phyloP scores from a whole-genome alignment of 2,888 invertebrate species.

The Ophion costatus region DNA sequence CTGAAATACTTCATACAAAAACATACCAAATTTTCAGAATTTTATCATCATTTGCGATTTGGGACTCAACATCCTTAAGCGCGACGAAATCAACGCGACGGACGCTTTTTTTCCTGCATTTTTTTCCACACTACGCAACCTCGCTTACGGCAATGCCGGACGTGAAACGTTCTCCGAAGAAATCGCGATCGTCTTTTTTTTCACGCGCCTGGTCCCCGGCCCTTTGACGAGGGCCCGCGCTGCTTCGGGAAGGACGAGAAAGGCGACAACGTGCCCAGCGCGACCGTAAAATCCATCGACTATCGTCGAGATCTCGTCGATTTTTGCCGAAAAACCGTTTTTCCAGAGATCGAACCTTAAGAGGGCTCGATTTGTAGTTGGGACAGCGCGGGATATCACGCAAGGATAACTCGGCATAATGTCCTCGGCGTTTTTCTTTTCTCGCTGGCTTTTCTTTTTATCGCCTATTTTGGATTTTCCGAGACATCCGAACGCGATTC shows the following conservation, averaged over 20 bases:
- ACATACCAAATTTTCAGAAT: too few species aligned
- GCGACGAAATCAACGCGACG: not conserved
- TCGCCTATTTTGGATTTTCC: slow-evolving; percentile 23
- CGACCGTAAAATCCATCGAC: slow-evolving; percentile 46
- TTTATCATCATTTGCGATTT: too few species aligned
- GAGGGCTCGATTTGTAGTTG: not conserved
- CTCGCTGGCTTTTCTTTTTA: not conserved
- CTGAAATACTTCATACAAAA: too few species aligned
- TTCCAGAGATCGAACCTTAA: not conserved
- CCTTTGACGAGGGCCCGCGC: slow-evolving; percentile 1
- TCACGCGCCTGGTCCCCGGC: not conserved
- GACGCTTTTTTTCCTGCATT: not conserved
- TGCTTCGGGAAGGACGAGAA: slow-evolving; percentile 5
- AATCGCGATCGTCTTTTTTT: slow-evolving; percentile 15
- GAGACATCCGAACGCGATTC: slow-evolving; percentile 58
- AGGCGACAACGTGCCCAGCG: slow-evolving; percentile 10
- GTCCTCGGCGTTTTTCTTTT: slow-evolving; percentile 25
- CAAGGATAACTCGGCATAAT: slow-evolving; percentile 69
- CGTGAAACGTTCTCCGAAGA: not conserved
- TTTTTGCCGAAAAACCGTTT: slow-evolving; percentile 19
- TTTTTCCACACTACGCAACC: not conserved
- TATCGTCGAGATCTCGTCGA: slow-evolving; percentile 53
- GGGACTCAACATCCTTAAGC: too few species aligned
- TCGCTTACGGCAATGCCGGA: not conserved
- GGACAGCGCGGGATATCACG: slow-evolving; percentile 62